Base-by-base conservation (phyloP, 2,797 vertebrate genomes). In the Chrysocyon brachyurus region DNA sequence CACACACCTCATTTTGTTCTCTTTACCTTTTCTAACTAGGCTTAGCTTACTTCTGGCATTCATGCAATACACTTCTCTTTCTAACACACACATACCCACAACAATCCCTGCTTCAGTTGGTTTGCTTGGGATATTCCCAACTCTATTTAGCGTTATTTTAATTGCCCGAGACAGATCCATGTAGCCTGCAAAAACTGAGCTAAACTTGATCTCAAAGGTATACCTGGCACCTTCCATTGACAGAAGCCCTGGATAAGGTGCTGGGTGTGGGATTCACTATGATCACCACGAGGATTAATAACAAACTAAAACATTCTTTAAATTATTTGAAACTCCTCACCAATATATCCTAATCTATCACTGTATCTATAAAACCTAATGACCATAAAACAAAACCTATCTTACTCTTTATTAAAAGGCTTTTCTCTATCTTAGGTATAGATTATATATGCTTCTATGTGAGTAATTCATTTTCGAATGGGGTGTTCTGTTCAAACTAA, bases 391-490 rank as follows among this genome's bases (percentile, higher is more conserved):
- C 57, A 87, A 82, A 90, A 64, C 33, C 56, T 77, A 33, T 78
- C 19, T 84, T 56, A 72, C 2, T 40, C 73, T 91, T 40, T 63
- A 19, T 52, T 70, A 11, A 68, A 77, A 91, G 66, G 3, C 14
- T 87, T 90, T 95, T 90, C 61, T 28, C 21, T 72, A 46, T 68
- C 73, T 52, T 1, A 11, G 52, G 6, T 66, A 4, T 70, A 89
- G 14, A 54, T 81, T 88, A 28, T 88, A 54, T 33, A 15, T n/a
- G 11, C 72, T 33, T 93, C 31, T 87, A 52, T 21, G 73, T 54
- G 31, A 88, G 16, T n/a, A 92, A 94, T 96, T 92, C 19, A 64
- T 89, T 63, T 86, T 72, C 15, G n/a, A 90, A 77, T 57, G 9
- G 63, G 54, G 9, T 52, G 11, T 87, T 95, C n/a, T 61, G 10